These are phyloP conservation scores for Syngnathus typhle DNA, from an alignment of 2,113 vertebrate genomes.

Conservation along the genomic window DNA sequence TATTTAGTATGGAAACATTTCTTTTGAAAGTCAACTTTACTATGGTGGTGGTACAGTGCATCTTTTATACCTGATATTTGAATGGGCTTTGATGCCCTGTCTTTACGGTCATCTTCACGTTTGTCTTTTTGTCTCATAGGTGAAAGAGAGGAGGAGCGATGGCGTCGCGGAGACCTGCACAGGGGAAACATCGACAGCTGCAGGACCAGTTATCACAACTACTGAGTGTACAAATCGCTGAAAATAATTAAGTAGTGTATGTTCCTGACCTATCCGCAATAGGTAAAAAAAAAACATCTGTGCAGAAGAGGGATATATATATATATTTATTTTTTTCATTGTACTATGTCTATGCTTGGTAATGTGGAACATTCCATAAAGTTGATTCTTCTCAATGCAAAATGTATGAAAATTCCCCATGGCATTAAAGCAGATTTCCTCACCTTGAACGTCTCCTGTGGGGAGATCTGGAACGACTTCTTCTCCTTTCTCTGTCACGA, in stretches of 20 bases:
- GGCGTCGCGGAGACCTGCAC: constrained; percentile 82
- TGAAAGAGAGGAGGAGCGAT: constrained; percentile 82
- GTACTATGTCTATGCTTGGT: no score
- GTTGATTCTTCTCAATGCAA: neutral
- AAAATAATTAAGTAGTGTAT: neutral
- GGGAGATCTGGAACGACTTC: constrained; percentile 85
- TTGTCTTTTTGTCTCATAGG: constrained; percentile 81
- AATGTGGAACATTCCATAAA: no score
- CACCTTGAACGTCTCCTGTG: constrained; percentile 89
- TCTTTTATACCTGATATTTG: constrained; percentile 81
- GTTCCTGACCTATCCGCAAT: neutral
- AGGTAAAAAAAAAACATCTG: neutral
- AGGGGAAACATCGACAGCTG: constrained; percentile 29
- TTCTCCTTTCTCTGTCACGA: constrained; percentile 82
- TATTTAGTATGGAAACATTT: neutral
- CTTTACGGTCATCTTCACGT: constrained; percentile 83
- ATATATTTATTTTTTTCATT: no score
- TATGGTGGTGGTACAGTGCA: neutral
- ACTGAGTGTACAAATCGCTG: neutral
- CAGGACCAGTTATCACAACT: constrained; percentile 31
- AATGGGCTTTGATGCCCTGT: constrained; percentile 74
- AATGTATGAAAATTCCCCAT: neutral
- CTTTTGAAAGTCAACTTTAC: neutral
- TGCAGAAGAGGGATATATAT: neutral
- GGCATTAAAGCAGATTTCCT: constrained; percentile 12